Evolutionary conservation across 2,888 invertebrate species (phyloP).

Genomic region (Drosophila anceps): DNA sequence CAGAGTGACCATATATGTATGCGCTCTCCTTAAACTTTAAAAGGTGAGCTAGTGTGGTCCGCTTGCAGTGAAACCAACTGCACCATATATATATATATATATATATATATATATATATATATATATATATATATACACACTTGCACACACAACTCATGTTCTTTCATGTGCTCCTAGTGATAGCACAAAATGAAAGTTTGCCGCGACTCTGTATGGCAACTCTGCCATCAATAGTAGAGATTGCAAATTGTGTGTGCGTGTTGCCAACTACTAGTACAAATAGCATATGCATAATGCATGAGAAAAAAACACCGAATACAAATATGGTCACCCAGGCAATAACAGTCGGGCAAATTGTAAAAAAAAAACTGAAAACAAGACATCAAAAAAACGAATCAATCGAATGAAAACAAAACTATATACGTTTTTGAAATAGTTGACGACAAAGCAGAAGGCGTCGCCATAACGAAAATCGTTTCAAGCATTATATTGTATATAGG

Average conservation of each 20-base stretch:
- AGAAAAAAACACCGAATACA: neutral
- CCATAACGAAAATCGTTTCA: constrained; percentile 30
- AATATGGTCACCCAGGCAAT: constrained; percentile 15
- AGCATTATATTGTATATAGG: constrained; percentile 58
- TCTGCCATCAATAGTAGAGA: constrained; percentile 6
- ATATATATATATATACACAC: neutral
- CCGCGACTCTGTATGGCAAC: constrained; percentile 21
- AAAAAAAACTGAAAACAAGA: neutral
- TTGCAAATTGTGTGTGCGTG: constrained; percentile 4
- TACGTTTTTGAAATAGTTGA: constrained; percentile 15
- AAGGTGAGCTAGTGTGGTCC: constrained; percentile 9
- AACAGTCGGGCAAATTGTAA: constrained; percentile 16
- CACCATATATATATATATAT: neutral
- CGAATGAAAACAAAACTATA: neutral
- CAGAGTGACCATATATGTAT: constrained; percentile 9
- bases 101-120: too few species aligned
- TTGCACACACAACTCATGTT: neutral
- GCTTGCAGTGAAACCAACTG: constrained; percentile 10
- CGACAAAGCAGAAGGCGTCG: constrained; percentile 25
- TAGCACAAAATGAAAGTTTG: constrained; percentile 7
- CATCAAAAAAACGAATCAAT: neutral
- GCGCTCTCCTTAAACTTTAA: neutral
- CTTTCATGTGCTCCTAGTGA: constrained; percentile 1
- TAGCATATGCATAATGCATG: constrained; percentile 3
- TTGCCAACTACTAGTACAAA: neutral